Evolutionary conservation across 2,888 invertebrate species (phyloP), one percentile per base, ranked within the genome.

Genomic region (Melieria picta): DNA sequence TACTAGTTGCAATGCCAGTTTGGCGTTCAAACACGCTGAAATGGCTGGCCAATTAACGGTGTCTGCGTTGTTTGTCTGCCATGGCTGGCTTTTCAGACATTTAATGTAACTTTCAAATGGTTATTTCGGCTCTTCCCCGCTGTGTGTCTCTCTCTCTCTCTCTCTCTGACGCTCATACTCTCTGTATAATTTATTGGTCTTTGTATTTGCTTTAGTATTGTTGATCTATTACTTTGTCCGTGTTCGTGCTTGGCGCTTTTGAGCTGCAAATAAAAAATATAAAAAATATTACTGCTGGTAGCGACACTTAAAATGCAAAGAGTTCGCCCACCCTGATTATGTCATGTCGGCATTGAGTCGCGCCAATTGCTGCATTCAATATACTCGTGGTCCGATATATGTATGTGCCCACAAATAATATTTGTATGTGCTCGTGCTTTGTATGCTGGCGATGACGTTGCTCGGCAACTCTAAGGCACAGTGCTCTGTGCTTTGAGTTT

Each of bases 1-100:
- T 65, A 55, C 60, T 52, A 4, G 5, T 4, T 13, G 42, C 66
- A 58, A 30, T 30, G 30, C 30, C 30, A 30, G 30, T 30, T 30
- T 30, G 30, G 30, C 3, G 30, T 30, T 30, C 30, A 30, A 30
- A n/a, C 6, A 9, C 57, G 64, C 7, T 46, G 11, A 52, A 30
- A 48, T 30, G 30, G 52, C 61, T 52, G 60, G 50, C 81, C 82
- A 81, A 81, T 82, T 81, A 81, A 81, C 81, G 78, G 73, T 72
- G 73, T 76, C 75, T 74, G 48, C 56, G 60, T 72, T 74, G 75
- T 69, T 69, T 69, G 69, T 47, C 69, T 50, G 43, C 43, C 50
- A 60, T 45, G 47, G 67, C 67, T 52, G 1, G 43, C 16, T 60
- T 50, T n/a, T 42, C 13, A 9, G 7, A 42, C 52, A 47, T 61